Percentiles rank a stretch among this genome's conserved stretches.
Evolutionary conservation across 2,888 invertebrate species (phyloP).

Genomic region (Proisotoma minuta): DNA sequence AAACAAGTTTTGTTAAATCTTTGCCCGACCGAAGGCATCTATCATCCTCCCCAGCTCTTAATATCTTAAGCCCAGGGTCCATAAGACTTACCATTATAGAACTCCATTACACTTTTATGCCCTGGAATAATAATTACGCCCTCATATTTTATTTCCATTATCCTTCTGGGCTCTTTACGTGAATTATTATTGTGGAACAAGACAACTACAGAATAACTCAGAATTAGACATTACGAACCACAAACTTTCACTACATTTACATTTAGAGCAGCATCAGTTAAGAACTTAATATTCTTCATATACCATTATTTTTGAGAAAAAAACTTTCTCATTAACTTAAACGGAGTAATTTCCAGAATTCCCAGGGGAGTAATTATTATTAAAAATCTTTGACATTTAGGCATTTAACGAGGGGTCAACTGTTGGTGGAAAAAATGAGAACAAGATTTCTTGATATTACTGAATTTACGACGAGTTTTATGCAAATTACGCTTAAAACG

Average conservation of each 20-base stretch:
- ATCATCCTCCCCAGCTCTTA: conserved; percentile 44
- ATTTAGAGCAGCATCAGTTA: background rate
- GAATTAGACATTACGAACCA: background rate
- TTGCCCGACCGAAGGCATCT: no score
- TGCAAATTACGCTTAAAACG: no score
- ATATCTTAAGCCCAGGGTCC: conserved; percentile 44
- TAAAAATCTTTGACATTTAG: background rate
- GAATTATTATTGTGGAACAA: conserved; percentile 12
- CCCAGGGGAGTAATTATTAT: background rate
- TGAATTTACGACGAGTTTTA: no score
- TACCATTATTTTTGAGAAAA: background rate
- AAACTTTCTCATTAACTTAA: background rate
- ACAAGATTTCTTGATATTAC: no score
- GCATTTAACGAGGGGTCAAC: no score
- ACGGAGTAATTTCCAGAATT: background rate
- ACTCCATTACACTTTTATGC: conserved; percentile 46
- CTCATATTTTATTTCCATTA: conserved; percentile 46
- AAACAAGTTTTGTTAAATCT: no score
- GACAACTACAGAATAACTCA: background rate
- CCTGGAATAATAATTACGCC: conserved; percentile 46
- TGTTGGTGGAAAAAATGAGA: no score
- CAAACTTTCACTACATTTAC: background rate
- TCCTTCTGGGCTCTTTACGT: conserved; percentile 16
- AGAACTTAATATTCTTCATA: conserved; percentile 2
- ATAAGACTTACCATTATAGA: conserved; percentile 40